Percentiles rank a stretch among this genome's conserved stretches.
Evolutionary conservation across 1,140 invertebrate genomes (phyloP).

Genomic region (Drosophila ananassae): DNA sequence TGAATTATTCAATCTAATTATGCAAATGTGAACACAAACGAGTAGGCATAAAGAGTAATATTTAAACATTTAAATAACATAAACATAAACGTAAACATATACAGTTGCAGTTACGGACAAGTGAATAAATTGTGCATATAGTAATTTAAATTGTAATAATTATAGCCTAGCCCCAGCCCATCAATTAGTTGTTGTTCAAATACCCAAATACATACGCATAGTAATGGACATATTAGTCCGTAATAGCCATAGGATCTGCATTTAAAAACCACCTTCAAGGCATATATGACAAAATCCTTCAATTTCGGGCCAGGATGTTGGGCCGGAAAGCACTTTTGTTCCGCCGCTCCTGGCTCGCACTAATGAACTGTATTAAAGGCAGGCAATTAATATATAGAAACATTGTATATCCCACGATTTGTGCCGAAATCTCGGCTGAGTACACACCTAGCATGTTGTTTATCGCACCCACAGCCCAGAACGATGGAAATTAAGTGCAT

Average conservation of each 20-base stretch:
- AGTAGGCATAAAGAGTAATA: conserved; percentile 46
- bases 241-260: conserved; percentile 36
- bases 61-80: conserved; percentile 20
- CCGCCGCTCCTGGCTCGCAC: conserved; percentile 38
- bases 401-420: conserved; percentile 26
- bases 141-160: conserved; percentile 59
- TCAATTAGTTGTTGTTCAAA: conserved; percentile 69
- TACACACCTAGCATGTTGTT: conserved; percentile 66
- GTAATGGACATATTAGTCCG: conserved; percentile 16
- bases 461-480: conserved; percentile 53
- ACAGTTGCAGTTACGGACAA: conserved; percentile 32
- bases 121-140: conserved; percentile 79
- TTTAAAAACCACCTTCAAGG: conserved; percentile 50
- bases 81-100: background rate
- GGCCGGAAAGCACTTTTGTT: conserved; percentile 2
- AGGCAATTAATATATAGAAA: conserved; percentile 56
- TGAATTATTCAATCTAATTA: conserved; percentile 48
- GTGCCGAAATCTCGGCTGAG: conserved; percentile 18
- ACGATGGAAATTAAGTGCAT: conserved; percentile 47
- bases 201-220: conserved; percentile 14
- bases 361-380: conserved; percentile 64
- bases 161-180: conserved; percentile 29
- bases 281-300: conserved; percentile 66
- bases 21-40: conserved; percentile 54
- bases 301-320: conserved; percentile 52